A percentile compares a stretch with the other conserved stretches of the same genome.
Conservation (phyloP, 2,113 vertebrate genomes). For the Cyprinodon brontotheroides region DNA sequence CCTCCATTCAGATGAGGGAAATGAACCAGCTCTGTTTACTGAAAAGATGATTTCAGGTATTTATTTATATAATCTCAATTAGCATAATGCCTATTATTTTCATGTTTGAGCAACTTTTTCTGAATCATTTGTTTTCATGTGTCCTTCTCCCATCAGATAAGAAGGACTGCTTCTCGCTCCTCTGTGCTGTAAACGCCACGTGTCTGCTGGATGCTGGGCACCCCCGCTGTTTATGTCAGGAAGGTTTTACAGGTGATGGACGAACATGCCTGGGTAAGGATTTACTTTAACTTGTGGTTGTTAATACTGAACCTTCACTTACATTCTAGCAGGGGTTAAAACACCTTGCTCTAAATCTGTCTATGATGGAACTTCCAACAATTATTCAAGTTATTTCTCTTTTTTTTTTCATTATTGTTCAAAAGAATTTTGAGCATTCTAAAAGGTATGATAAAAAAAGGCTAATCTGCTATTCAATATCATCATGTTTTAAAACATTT, state of each 20-base stretch:
- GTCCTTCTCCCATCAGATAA: slow-evolving; percentile 75
- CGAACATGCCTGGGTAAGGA: slow-evolving; percentile 85
- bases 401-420: not conserved
- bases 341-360: not conserved
- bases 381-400: too few relatives aligned
- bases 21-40: slow-evolving; percentile 58
- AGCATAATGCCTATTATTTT: not conserved
- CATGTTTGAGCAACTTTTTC: slow-evolving; percentile 7
- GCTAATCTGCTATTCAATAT: too few relatives aligned
- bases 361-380: not conserved
- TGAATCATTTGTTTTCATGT: not conserved
- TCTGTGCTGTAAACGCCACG: slow-evolving; percentile 80
- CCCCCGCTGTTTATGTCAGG: slow-evolving; percentile 81
- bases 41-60: slow-evolving; percentile 91
- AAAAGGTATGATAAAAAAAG: too few relatives aligned
- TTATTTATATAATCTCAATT: slow-evolving; percentile 47
- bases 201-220: slow-evolving; percentile 78
- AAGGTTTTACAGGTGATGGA: slow-evolving; percentile 85
- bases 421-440: not conserved
- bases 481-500: too few relatives aligned
- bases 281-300: not conserved
- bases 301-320: not conserved
- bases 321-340: not conserved
- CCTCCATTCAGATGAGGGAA: slow-evolving; percentile 16
- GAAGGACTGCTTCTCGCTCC: slow-evolving; percentile 78